Percentiles rank a stretch among this genome's conserved stretches.
These are phyloP conservation scores for Magallana angulata DNA, from an alignment of 1,140 invertebrate species.

Conservation along the genomic window DNA sequence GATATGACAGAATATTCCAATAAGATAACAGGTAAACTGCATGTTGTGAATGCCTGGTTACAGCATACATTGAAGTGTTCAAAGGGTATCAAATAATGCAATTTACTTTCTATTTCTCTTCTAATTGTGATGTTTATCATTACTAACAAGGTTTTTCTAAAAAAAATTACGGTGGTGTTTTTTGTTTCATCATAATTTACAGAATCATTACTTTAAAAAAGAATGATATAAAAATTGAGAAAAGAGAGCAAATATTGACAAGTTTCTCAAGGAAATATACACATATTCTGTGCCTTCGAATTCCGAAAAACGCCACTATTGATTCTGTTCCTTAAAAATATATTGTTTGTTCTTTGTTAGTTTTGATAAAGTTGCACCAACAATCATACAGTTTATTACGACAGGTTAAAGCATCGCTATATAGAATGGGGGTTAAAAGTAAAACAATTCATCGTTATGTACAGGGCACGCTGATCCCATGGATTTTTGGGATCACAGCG, in stretches of 20 bases:
- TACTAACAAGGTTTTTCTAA: not conserved
- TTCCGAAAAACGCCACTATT: too few relatives aligned
- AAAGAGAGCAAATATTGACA: too few relatives aligned
- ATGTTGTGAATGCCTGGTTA: too few relatives aligned
- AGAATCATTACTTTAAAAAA: not conserved
- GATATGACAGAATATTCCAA: not conserved
- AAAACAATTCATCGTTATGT: not conserved
- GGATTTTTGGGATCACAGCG: conserved; percentile 43
- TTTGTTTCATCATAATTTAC: not conserved
- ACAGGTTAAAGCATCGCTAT: too few relatives aligned
- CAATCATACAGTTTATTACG: not conserved
- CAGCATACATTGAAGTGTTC: too few relatives aligned
- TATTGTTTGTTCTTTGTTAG: not conserved
- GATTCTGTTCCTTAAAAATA: too few relatives aligned
- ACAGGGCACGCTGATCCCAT: conserved; percentile 42
- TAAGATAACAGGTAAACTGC: not conserved
- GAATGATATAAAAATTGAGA: not conserved
- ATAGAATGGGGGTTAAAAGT: too few relatives aligned
- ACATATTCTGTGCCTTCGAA: too few relatives aligned
- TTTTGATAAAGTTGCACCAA: not conserved
- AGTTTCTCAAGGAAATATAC: too few relatives aligned
- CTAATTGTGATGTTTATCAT: too few relatives aligned
- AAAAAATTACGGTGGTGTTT: not conserved
- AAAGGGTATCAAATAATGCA: too few relatives aligned
- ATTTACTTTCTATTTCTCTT: too few relatives aligned